A percentile compares a stretch with the other conserved stretches of the same genome.
These are phyloP conservation scores for Scaptomyza tumidula DNA, from an alignment of 2,888 invertebrate species.

Conservation along the genomic window DNA sequence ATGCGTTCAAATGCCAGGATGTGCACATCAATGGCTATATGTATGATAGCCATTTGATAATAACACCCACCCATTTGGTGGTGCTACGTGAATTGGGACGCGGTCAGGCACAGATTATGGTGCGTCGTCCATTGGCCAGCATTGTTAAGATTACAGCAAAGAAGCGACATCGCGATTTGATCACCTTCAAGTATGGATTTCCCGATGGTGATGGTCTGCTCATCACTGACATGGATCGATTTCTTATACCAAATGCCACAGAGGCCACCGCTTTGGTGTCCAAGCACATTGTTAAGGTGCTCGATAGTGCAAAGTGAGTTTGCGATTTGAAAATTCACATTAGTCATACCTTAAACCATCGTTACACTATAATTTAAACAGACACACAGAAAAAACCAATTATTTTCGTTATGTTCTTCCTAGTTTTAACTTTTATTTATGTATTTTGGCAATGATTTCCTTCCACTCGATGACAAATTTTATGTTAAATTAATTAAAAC, in stretches of 20 bases:
- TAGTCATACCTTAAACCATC: slow-evolving; percentile 19
- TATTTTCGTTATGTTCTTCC: slow-evolving; percentile 25
- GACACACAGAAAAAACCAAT: slow-evolving; percentile 25
- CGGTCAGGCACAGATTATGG: slow-evolving; percentile 93
- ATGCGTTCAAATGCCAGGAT: slow-evolving; percentile 96
- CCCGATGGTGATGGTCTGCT: slow-evolving; percentile 91
- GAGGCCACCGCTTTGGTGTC: slow-evolving; percentile 96
- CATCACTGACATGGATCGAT: slow-evolving; percentile 95
- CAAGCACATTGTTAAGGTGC: slow-evolving; percentile 91
- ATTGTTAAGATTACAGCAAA: slow-evolving; percentile 99
- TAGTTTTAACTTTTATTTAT: slow-evolving; percentile 41
- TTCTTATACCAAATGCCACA: slow-evolving; percentile 95
- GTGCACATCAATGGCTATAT: slow-evolving; percentile 94
- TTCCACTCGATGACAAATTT: slow-evolving; percentile 44
- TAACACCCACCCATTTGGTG: slow-evolving; percentile 93
- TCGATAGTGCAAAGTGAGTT: slow-evolving; percentile 78
- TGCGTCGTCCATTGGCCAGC: slow-evolving; percentile 93
- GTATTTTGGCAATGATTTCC: slow-evolving; percentile 66
- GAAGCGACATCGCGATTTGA: slow-evolving; percentile 96
- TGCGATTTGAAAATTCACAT: background rate
- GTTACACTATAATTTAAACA: slow-evolving; percentile 14
- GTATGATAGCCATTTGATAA: slow-evolving; percentile 94
- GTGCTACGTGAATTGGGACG: slow-evolving; percentile 91
- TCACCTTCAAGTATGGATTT: slow-evolving; percentile 98
- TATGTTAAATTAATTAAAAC: slow-evolving; percentile 34